These are phyloP conservation scores for Drosophila antonietae DNA, from an alignment of 2,888 invertebrate genomes.

Conservation along the genomic window DNA sequence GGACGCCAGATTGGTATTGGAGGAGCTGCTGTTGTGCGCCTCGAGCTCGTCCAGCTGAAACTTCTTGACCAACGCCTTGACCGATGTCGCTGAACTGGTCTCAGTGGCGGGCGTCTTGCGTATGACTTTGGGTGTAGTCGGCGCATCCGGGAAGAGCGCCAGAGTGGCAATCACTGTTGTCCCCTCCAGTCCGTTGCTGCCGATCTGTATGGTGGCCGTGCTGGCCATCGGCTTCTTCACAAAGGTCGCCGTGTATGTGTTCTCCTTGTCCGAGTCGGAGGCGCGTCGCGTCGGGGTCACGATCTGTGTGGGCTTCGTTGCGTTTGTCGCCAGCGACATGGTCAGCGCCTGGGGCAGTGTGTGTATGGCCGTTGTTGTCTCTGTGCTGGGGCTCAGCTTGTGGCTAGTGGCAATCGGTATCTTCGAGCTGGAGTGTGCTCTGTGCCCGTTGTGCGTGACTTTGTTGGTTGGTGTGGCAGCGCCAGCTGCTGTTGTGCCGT, in stretches of 20 bases:
- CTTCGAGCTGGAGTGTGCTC: constrained; percentile 52
- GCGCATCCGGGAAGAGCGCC: constrained; percentile 87
- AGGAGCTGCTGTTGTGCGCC: constrained; percentile 31
- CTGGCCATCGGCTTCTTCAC: constrained; percentile 72
- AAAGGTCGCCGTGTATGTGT: constrained; percentile 81
- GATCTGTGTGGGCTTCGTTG: constrained; percentile 62
- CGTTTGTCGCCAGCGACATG: constrained; percentile 47
- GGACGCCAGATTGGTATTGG: constrained; percentile 5
- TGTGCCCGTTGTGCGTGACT: constrained; percentile 52
- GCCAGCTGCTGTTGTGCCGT: constrained; percentile 17
- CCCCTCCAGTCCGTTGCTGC: constrained; percentile 65
- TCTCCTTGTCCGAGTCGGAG: constrained; percentile 83
- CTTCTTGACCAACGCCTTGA: constrained; percentile 84
- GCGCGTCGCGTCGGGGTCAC: constrained; percentile 77
- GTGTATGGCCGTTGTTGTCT: constrained; percentile 69
- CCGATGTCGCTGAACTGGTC: constrained; percentile 85
- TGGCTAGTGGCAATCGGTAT: constrained; percentile 60
- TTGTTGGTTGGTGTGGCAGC: constrained; percentile 34
- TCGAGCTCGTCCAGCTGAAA: constrained; percentile 82
- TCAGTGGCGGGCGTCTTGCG: constrained; percentile 87
- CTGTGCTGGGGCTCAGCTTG: constrained; percentile 49
- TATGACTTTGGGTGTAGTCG: constrained; percentile 88
- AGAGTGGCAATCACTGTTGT: constrained; percentile 70
- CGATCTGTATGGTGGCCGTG: constrained; percentile 74
- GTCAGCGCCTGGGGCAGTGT: constrained; percentile 62